Percentiles rank a stretch among this genome's conserved stretches.
These are phyloP conservation scores for Sepioteuthis lessoniana DNA, from an alignment of 2,888 invertebrate species.

Conservation along the genomic window DNA sequence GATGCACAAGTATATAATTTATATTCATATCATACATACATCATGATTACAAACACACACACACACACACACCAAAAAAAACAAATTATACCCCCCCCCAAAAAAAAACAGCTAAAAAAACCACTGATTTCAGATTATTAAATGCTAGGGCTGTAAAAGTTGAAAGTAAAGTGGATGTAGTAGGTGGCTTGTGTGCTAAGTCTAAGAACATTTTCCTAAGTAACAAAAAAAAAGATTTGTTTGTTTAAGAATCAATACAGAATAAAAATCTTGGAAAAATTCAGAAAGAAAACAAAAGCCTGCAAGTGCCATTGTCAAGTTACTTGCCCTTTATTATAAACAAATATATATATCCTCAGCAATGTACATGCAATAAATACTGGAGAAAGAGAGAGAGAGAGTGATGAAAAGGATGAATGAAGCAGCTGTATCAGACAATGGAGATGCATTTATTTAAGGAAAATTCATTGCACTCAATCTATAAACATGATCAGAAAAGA, in stretches of 20 bases:
- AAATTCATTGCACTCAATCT: not conserved
- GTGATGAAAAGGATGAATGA: not conserved
- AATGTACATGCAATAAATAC: not conserved
- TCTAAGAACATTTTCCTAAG: not conserved
- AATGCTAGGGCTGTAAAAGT: not conserved
- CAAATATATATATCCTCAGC: not conserved
- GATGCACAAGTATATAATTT: not conserved
- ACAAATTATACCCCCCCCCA: not conserved
- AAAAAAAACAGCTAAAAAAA: not conserved
- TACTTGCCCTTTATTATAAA: not conserved
- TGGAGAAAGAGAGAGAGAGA: not conserved
- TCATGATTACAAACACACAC: not conserved
- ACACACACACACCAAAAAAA: not conserved
- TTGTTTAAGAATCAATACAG: not conserved
- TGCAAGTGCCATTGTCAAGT: conserved; percentile 2
- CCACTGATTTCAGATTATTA: not conserved
- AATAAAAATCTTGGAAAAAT: not conserved
- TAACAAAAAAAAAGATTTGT: not conserved
- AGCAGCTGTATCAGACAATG: not conserved
- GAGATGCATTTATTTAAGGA: not conserved
- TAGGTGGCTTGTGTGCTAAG: not conserved
- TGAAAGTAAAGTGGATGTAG: not conserved
- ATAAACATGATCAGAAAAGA: not conserved
- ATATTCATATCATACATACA: not conserved
- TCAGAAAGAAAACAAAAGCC: not conserved